These are phyloP conservation scores for Dione juno DNA, from an alignment of 2,888 invertebrate genomes.

Conservation along the genomic window DNA sequence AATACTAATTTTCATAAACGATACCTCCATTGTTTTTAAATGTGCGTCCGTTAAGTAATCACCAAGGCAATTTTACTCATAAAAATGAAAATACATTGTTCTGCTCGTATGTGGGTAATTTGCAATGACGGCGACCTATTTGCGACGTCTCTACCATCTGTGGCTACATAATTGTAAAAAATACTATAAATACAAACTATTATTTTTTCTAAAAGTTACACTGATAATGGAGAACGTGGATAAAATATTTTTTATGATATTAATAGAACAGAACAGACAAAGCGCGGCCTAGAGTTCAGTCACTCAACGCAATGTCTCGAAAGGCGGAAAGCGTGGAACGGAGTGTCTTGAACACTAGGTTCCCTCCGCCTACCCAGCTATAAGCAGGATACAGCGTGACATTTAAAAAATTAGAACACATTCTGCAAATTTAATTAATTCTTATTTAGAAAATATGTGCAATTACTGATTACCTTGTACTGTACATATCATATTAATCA, in stretches of 20 bases:
- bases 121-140: conserved; percentile 45
- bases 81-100: conserved; percentile 40
- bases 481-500: too few relatives aligned
- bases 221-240: too few relatives aligned
- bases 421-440: too few relatives aligned
- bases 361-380: background rate
- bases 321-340: background rate
- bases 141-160: conserved; percentile 7
- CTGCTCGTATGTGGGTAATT: conserved; percentile 43
- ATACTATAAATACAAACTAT: background rate
- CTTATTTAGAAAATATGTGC: too few relatives aligned
- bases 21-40: conserved; percentile 18
- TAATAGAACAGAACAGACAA: too few relatives aligned
- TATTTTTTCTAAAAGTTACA: too few relatives aligned
- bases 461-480: too few relatives aligned
- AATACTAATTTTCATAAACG: conserved; percentile 18
- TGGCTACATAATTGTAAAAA: background rate
- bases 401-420: too few relatives aligned
- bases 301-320: background rate
- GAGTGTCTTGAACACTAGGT: background rate
- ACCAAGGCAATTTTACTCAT: conserved; percentile 34
- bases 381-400: background rate
- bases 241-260: too few relatives aligned
- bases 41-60: conserved; percentile 37
- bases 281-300: background rate